These are phyloP conservation scores for Gymnoscopelus microlampas DNA, from an alignment of 2,797 vertebrate genomes.

Conservation along the genomic window DNA sequence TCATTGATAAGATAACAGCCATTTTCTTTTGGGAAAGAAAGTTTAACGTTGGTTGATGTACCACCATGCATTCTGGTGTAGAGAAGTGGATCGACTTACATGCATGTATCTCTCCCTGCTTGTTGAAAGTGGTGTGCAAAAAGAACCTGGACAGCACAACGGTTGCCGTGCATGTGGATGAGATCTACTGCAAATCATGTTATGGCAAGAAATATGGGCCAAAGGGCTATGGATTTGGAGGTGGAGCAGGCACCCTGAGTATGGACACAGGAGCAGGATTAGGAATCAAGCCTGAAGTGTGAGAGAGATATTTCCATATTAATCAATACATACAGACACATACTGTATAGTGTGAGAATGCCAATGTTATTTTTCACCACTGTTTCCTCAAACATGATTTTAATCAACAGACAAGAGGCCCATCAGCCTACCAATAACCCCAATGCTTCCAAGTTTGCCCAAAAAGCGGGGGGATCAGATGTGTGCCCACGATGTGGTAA, in stretches of 20 bases:
- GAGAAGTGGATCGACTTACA: neutral
- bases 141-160: constrained; percentile 98
- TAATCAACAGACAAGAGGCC: constrained; percentile 72
- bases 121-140: constrained; percentile 89
- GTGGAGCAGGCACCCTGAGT: constrained; percentile 92
- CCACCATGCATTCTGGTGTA: no score
- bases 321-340: no score
- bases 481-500: constrained; percentile 91
- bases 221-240: constrained; percentile 94
- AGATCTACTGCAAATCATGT: constrained; percentile 98
- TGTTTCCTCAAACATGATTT: neutral
- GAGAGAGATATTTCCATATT: constrained; percentile 57
- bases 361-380: neutral
- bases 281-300: constrained; percentile 91
- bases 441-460: constrained; percentile 88
- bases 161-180: constrained; percentile 91
- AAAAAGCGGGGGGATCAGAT: constrained; percentile 85
- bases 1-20: no score
- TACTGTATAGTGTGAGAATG: no score
- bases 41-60: no score
- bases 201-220: constrained; percentile 97
- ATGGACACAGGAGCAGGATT: constrained; percentile 91
- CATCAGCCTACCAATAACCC: constrained; percentile 90
- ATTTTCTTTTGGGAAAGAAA: no score
- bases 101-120: neutral